These are phyloP conservation scores for Acropternis orthonyx DNA, from an alignment of 2,797 vertebrate species.

Conservation along the genomic window DNA sequence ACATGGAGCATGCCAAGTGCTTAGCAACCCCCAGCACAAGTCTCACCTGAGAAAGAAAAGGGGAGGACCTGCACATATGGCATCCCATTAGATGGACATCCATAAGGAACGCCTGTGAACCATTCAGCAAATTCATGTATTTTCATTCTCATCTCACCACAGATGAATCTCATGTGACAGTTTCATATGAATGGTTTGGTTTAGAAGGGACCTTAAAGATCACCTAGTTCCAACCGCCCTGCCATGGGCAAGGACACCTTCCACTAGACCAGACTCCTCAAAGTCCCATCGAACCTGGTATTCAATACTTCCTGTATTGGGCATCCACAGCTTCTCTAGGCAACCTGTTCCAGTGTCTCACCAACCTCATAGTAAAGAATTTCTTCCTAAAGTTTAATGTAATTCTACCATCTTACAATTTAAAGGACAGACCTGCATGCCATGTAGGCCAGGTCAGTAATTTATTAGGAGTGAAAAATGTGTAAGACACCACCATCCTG, in stretches of 20 bases:
- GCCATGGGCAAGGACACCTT: not conserved
- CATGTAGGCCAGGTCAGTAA: not conserved
- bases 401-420: not conserved
- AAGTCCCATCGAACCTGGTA: not conserved
- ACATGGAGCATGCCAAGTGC: accelerated
- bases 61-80: not conserved
- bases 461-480: not conserved
- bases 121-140: not conserved
- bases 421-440: not conserved
- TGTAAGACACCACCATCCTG: not conserved
- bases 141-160: not conserved
- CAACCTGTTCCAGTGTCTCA: not conserved
- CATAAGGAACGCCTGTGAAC: not conserved
- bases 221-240: not conserved
- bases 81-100: not conserved
- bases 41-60: not conserved
- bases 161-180: not conserved
- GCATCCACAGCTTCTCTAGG: not conserved
- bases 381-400: not conserved
- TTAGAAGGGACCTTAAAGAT: not conserved
- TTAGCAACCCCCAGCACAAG: not conserved
- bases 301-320: not conserved
- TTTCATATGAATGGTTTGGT: not conserved
- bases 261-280: not conserved
- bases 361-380: not conserved